phyloP scores from a whole-genome alignment of 2,888 invertebrate genomes.

The Tipula vernalis region DNA sequence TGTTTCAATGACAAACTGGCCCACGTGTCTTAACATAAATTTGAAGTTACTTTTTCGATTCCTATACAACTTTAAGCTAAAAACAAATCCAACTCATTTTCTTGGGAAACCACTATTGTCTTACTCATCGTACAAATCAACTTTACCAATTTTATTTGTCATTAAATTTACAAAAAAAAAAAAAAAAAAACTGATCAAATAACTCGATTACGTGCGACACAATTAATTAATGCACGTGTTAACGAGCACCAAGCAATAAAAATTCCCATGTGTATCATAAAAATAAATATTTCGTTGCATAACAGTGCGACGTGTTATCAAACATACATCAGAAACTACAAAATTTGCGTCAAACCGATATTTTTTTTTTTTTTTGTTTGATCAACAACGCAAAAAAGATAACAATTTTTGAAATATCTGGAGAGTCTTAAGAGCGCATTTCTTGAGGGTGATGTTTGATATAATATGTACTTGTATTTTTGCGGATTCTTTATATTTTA shows the following conservation, averaged over 20 bases:
- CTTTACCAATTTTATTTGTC: too few species aligned
- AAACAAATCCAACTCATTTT: too few species aligned
- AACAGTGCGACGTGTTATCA: background rate
- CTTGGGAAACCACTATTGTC: too few species aligned
- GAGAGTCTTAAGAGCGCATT: background rate
- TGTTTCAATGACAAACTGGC: too few species aligned
- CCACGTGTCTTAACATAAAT: too few species aligned
- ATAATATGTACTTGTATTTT: background rate
- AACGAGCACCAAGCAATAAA: background rate
- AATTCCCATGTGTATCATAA: background rate
- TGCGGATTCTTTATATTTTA: background rate
- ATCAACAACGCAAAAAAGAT: background rate
- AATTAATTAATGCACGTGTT: background rate
- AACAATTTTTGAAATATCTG: background rate
- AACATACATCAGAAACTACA: background rate
- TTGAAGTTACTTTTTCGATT: too few species aligned
- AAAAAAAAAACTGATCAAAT: too few species aligned
- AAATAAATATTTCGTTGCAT: background rate
- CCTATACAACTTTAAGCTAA: too few species aligned
- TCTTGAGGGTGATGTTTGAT: background rate
- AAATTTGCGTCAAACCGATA: background rate
- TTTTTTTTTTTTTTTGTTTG: background rate
- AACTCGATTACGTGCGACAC: too few species aligned
- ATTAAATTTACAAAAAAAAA: too few species aligned
- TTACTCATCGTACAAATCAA: background rate